Base-by-base conservation (phyloP, 2,113 vertebrate genomes). In the Cebidichthys violaceus region DNA sequence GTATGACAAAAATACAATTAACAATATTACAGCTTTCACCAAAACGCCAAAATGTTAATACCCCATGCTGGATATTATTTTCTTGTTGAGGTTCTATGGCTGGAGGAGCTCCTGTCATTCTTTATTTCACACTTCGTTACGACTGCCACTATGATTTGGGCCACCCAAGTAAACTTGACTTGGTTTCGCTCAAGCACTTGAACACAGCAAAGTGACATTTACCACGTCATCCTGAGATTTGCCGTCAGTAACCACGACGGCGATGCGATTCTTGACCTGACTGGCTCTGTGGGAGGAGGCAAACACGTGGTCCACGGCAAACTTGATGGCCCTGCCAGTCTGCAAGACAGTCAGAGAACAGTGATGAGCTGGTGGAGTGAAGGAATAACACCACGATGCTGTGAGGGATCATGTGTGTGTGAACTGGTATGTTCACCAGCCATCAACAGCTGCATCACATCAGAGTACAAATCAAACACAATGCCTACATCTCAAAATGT, bases 181-280 rank as follows among this genome's bases (percentile, higher is more conserved):
- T 35, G 6, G 9, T 31, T 57, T 73, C 50, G 37, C 27, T 27
- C 9, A 22, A 31, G 54, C 10, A 41, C 6, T 20, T 31, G 9
- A 75, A 33, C n/a, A 57, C 9, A 1, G 7, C 35, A 57, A 9
- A 47, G 54, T 37, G 45, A 29, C 35, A 89, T 71, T 88, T 75
- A 94, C 93, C 70, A 96, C 95, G 20, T 96, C 95, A 20, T 96
- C 96, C 84, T 96, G 96, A 41, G 95, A 96, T 83, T 96, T 96
- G 15, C 96, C 96, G 35, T 96, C 96, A 0, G 95, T 96, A 27
- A 96, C 94, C 62, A 96, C 96, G 77, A 96, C 93, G 1, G 93
- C 94, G 7, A 96, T 95, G 73, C 92, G 94, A 84, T 96, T 95
- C 90, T 95, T 96, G 22, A 94, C 94, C 47, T 84, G 70, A 24